phyloP scores from a whole-genome alignment of 2,113 vertebrate species.

The human region GRCh38 chr4:176531001-176531500 shows the following conservation, averaged over 20 bases:
- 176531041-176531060: not conserved
- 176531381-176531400: not conserved
- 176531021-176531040: not conserved
- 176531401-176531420: not conserved
- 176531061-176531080: not conserved
- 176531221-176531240: not conserved
- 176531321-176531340: not conserved
- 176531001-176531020: not conserved
- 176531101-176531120: not conserved
- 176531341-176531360: not conserved
- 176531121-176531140: not conserved
- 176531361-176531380: not conserved
- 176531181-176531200: not conserved
- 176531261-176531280: not conserved
- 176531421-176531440: not conserved
- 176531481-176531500: constrained; percentile 2
- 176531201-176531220: not conserved
- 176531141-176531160: not conserved
- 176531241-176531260: not conserved
- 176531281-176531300: not conserved
- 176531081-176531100: not conserved
- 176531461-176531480: not conserved
- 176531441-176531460: not conserved
- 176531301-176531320: not conserved
- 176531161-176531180: not conserved